Evolutionary conservation across 2,113 vertebrate species (phyloP).

Genomic region (Microcebus tavaratra): DNA sequence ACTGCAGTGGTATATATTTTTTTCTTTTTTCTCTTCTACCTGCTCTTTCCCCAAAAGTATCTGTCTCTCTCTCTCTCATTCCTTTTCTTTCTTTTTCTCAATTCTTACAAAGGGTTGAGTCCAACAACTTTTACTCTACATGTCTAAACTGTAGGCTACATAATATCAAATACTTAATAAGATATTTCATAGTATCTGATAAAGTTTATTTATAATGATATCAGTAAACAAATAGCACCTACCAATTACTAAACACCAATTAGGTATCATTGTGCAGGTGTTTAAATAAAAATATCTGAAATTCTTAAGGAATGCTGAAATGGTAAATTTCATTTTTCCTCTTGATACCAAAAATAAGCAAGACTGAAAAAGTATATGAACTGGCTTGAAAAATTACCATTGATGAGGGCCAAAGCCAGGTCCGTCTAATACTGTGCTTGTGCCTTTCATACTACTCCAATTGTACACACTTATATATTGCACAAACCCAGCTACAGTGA

Average conservation of each 20-base stretch:
- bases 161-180: neutral
- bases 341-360: neutral
- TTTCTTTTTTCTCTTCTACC: neutral
- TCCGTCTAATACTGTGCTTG: neutral
- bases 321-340: neutral
- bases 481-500: neutral
- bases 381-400: neutral
- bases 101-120: neutral
- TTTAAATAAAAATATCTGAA: neutral
- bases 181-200: neutral
- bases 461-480: accelerated
- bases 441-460: neutral
- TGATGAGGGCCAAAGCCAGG: neutral
- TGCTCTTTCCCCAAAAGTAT: neutral
- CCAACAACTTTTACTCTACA: neutral
- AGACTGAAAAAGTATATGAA: neutral
- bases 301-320: neutral
- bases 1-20: neutral
- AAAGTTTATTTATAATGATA: neutral
- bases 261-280: neutral
- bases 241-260: neutral
- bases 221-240: neutral
- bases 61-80: too few relatives aligned
- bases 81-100: too few relatives aligned
- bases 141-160: neutral